Percentiles rank a stretch among this genome's conserved stretches.
Evolutionary conservation across 2,113 vertebrate genomes (phyloP).

Genomic region (Leucopsar rothschildi): DNA sequence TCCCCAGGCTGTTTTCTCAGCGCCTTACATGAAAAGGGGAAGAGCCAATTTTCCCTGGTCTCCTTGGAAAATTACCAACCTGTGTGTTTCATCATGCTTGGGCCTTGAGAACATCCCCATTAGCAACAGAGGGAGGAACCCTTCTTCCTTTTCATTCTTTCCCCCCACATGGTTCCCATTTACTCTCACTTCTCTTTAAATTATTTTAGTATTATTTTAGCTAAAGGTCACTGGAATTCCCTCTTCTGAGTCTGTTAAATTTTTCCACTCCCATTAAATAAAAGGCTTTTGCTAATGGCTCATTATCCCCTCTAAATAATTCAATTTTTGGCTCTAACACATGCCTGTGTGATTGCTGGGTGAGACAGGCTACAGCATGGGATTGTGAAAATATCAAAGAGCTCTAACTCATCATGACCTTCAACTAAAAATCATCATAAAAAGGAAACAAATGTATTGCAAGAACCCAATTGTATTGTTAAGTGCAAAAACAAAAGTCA

Average conservation of each 20-base stretch:
- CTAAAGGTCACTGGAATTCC: constrained; percentile 40
- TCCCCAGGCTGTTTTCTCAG: background rate
- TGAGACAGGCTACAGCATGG: background rate
- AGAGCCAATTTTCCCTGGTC: background rate
- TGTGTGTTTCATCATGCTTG: background rate
- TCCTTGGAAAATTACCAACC: background rate
- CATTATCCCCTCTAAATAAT: background rate
- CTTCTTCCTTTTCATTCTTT: background rate
- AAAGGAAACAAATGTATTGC: background rate
- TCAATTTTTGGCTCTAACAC: background rate
- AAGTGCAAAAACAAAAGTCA: constrained; percentile 18
- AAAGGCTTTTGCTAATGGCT: background rate
- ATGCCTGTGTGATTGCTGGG: background rate
- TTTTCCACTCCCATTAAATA: background rate
- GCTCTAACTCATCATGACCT: background rate
- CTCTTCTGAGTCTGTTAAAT: background rate
- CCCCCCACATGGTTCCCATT: constrained; percentile 15
- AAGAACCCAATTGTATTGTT: background rate
- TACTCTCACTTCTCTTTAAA: background rate
- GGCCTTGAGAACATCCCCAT: background rate
- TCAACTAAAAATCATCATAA: background rate
- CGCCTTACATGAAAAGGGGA: background rate
- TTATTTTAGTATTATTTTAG: background rate
- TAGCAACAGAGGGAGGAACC: background rate
- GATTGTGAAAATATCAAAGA: background rate